Base-by-base conservation (phyloP, 2,113 vertebrate genomes). In the Balaeniceps rex region DNA sequence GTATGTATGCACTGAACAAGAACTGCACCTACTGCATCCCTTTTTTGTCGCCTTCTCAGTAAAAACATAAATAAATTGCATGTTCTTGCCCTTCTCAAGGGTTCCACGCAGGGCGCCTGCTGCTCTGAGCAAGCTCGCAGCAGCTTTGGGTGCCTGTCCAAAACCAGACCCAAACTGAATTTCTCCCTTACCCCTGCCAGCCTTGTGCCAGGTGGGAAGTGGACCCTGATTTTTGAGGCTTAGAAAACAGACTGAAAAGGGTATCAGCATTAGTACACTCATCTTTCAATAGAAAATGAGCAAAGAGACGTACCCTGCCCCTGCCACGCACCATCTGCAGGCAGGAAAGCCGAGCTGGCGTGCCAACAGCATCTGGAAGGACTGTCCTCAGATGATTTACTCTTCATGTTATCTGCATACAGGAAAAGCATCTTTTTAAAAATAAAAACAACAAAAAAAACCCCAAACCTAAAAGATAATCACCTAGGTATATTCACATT, bases 341-440 rank as follows among this genome's bases (percentile, higher is more conserved):
- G 69, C 78, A 95, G 52, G 75, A 95, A 96, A 34, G 92, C 9
- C 0, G 46, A 89, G 60, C 78, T 84, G 68, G 75, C 1, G 2
- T 80, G 85, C 95, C 96, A 95, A 58, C 83, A 84, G 82, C 81
- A 94, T 85, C 87, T 87, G 60, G 91, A 94, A 65, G 92, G 95
- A 58, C 95, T 96, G 44, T 93, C 94, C 76, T 97, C 95, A 19
- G 96, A 92, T 44, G 90, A 96, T 76, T 94, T 96, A 80, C 25
- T 93, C 84, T 95, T 97, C 78, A 44, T 5, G 0, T 94, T 94
- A 92, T 93, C 95, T 97, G 90, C 74, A 76, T 33, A 60, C 9
- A 76, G 66, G 29, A 91, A 92, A 96, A 89, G 17, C 4, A 23
- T 46, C 7, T 47, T 90, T 86, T 82, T 85, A 14, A 74, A 70